A percentile compares a stretch with the other conserved stretches of the same genome.
These are phyloP conservation scores for Elymnias hypermnestra DNA, from an alignment of 1,140 invertebrate genomes.

Conservation along the genomic window DNA sequence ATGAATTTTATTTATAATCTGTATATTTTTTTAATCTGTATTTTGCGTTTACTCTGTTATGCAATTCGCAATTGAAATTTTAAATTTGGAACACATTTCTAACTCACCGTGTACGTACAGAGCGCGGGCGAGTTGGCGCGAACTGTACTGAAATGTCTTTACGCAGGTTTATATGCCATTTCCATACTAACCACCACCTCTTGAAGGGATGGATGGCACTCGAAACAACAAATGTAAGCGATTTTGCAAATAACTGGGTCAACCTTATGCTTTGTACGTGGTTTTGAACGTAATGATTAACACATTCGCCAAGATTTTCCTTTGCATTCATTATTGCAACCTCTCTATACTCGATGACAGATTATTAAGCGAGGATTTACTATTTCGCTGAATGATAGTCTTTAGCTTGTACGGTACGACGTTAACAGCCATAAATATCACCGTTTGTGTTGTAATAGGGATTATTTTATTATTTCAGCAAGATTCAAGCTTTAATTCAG, in stretches of 20 bases:
- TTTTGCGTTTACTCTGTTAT: too few relatives aligned
- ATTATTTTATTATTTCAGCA: too few relatives aligned
- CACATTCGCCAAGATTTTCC: constrained; percentile 23
- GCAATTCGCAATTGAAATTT: too few relatives aligned
- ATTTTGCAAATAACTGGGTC: constrained; percentile 33
- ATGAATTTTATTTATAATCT: constrained; percentile 11
- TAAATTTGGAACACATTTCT: too few relatives aligned
- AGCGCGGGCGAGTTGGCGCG: constrained; percentile 48
- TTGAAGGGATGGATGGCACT: constrained; percentile 53
- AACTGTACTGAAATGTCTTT: constrained; percentile 34
- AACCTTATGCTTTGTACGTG: constrained; percentile 27
- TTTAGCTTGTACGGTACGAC: constrained; percentile 6
- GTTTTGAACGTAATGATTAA: constrained; percentile 27
- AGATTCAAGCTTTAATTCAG: too few relatives aligned
- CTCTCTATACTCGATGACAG: constrained; percentile 15
- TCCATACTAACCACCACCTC: constrained; percentile 41
- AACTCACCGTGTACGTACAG: constrained; percentile 66
- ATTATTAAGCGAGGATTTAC: constrained; percentile 9
- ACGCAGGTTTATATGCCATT: constrained; percentile 47
- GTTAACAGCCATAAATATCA: background rate
- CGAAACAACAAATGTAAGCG: constrained; percentile 31
- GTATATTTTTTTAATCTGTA: constrained; percentile 3
- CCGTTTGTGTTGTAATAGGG: background rate
- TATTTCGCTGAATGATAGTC: constrained; percentile 3
- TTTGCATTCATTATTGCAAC: constrained; percentile 18